Conservation (phyloP, 2,888 invertebrate genomes). For the Hypomecis punctinalis region DNA sequence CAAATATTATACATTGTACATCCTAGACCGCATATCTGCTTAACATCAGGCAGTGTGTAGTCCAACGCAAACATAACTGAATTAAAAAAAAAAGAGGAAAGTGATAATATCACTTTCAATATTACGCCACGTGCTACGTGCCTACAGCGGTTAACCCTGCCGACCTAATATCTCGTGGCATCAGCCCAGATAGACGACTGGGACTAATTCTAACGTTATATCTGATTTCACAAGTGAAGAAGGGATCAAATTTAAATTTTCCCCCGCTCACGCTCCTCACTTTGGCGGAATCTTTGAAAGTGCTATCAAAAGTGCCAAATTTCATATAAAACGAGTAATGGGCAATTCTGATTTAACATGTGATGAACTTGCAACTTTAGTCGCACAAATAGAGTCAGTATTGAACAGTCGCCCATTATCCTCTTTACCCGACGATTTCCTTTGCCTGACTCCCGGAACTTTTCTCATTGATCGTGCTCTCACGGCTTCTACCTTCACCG, state of each 20-base stretch:
- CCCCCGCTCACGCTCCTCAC: not conserved
- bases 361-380: not conserved
- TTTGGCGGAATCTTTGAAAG: not conserved
- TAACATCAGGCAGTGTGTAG: too few relatives aligned
- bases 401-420: not conserved
- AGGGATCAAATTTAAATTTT: not conserved
- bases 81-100: too few relatives aligned
- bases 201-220: not conserved
- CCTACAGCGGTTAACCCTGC: too few relatives aligned
- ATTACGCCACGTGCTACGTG: too few relatives aligned
- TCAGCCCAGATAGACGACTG: too few relatives aligned
- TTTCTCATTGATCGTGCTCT: not conserved
- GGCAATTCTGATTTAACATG: not conserved
- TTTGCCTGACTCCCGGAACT: not conserved
- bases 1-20: too few relatives aligned
- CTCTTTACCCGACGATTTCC: not conserved
- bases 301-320: not conserved
- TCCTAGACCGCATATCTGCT: too few relatives aligned
- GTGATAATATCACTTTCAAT: too few relatives aligned
- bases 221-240: constrained; percentile 5
- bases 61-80: too few relatives aligned
- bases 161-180: too few relatives aligned
- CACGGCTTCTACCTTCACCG: constrained; percentile 1
- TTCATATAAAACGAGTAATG: not conserved
- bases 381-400: not conserved